Evolutionary conservation across 2,888 invertebrate species (phyloP).

Genomic region (Melinaea menophilus): DNA sequence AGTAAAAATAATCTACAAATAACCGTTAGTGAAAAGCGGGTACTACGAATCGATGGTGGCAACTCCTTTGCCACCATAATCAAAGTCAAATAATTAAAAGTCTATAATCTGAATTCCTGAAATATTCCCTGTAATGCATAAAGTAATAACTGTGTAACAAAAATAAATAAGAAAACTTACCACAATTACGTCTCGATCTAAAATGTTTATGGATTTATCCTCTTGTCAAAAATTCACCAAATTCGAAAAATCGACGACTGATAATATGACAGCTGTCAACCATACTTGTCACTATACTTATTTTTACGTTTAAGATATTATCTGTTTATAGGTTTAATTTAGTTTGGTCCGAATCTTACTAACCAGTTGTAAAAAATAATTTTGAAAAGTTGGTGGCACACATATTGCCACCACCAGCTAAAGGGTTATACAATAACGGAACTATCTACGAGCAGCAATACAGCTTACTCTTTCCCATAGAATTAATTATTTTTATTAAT

Average conservation of each 20-base stretch:
- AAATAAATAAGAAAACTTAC: conserved; percentile 12
- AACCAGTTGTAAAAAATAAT: conserved; percentile 28
- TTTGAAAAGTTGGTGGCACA: neutral
- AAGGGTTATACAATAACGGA: too few relatives aligned
- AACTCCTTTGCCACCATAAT: conserved; percentile 13
- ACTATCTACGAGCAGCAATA: too few relatives aligned
- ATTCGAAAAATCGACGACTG: too few relatives aligned
- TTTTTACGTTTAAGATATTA: neutral
- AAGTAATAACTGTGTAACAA: conserved; percentile 11
- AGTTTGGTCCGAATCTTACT: conserved; percentile 11
- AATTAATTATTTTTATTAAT: too few relatives aligned
- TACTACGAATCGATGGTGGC: conserved; percentile 12
- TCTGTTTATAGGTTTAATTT: too few relatives aligned
- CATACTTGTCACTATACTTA: too few relatives aligned
- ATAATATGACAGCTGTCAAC: too few relatives aligned
- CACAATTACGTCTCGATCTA: conserved; percentile 11
- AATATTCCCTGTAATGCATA: conserved; percentile 4
- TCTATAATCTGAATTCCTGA: conserved; percentile 7
- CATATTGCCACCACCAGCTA: too few relatives aligned
- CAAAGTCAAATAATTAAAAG: conserved; percentile 6
- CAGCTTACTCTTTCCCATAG: too few relatives aligned
- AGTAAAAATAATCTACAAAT: conserved; percentile 15
- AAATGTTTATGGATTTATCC: too few relatives aligned
- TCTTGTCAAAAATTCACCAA: too few relatives aligned
- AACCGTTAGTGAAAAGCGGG: conserved; percentile 15